These are phyloP conservation scores for Lithophane leautieri DNA, from an alignment of 2,888 invertebrate species.

Conservation along the genomic window DNA sequence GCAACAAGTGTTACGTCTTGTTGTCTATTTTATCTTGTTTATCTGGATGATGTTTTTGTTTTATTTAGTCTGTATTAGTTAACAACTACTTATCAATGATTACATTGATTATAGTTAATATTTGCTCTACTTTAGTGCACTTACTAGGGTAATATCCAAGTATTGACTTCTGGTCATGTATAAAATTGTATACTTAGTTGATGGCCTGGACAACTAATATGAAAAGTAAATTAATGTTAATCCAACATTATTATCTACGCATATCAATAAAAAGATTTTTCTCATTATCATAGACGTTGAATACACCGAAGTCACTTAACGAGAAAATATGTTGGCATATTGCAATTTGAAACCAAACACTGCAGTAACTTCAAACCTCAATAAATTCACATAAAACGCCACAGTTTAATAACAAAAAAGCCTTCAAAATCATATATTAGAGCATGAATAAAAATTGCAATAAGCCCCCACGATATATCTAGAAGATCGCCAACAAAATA, in stretches of 20 bases:
- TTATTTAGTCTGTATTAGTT: neutral
- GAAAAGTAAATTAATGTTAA: neutral
- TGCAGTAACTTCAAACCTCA: conserved; percentile 33
- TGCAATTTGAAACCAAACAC: conserved; percentile 21
- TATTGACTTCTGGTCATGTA: neutral
- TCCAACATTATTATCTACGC: no score
- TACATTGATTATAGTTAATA: neutral
- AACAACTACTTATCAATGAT: neutral
- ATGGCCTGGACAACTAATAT: neutral
- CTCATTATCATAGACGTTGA: neutral
- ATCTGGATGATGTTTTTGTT: conserved; percentile 12
- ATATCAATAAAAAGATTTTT: neutral
- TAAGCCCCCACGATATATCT: conserved; percentile 66
- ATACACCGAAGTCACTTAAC: neutral
- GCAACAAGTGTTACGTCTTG: conserved; percentile 58
- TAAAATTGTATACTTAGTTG: neutral
- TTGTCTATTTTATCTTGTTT: conserved; percentile 20
- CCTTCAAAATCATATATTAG: conserved; percentile 57
- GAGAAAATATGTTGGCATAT: conserved; percentile 26
- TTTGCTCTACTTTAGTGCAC: neutral
- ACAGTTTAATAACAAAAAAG: conserved; percentile 55
- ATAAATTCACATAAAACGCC: conserved; percentile 56
- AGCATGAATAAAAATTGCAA: conserved; percentile 66
- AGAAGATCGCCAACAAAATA: conserved; percentile 67
- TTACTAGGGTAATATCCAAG: neutral